A percentile compares a stretch with the other conserved stretches of the same genome.
phyloP scores from a whole-genome alignment of 30 jellyfish, hydroid and myxozoan genomes.

The Aurelia aurita complex sp. Pacific region DNA sequence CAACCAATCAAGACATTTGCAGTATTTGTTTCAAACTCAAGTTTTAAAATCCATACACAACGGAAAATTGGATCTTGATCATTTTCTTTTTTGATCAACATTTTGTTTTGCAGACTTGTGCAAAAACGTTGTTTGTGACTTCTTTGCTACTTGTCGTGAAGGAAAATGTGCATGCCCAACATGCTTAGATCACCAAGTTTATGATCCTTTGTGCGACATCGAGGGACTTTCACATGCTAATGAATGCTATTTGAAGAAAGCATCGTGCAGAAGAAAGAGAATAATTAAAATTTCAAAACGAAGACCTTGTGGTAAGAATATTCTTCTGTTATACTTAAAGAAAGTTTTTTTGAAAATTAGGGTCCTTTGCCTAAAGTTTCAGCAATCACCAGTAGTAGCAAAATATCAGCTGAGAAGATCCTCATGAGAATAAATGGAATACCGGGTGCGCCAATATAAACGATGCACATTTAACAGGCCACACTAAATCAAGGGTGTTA shows the following conservation, averaged over 20 bases:
- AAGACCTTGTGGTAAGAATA: conserved; percentile 74
- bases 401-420: no score
- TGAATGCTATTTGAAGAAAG: conserved; percentile 59
- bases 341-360: not conserved
- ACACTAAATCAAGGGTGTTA: no score
- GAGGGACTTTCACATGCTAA: conserved; percentile 82
- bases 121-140: conserved; percentile 33
- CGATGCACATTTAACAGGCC: no score
- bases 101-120: conserved; percentile 62
- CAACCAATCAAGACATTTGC: no score
- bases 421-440: not conserved
- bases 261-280: conserved; percentile 62
- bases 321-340: not conserved
- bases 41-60: no score
- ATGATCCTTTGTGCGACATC: conserved; percentile 75
- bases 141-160: conserved; percentile 41
- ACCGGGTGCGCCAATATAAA: no score
- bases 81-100: no score
- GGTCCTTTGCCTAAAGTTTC: not conserved
- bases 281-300: conserved; percentile 31
- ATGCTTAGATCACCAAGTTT: conserved; percentile 36
- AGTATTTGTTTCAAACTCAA: no score
- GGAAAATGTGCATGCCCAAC: conserved; percentile 72
- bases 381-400: no score
- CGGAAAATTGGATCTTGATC: no score